Conservation (phyloP, 2,113 vertebrate species). For the Alces alces region DNA sequence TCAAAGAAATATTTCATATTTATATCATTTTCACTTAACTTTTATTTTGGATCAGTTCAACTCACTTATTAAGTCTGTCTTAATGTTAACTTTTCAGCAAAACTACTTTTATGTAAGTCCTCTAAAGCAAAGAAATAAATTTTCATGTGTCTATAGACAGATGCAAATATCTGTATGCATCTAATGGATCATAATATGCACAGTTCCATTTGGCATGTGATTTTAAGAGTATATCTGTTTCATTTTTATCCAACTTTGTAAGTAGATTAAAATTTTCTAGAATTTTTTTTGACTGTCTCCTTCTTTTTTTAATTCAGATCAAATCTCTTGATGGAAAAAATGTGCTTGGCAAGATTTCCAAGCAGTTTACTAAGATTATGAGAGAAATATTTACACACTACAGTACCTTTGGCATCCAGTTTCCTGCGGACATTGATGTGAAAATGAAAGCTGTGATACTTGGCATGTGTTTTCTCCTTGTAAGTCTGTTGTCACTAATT, state of each 20-base stretch:
- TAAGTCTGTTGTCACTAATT: slow-evolving; percentile 78
- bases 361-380: slow-evolving; percentile 91
- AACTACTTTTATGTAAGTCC: background rate
- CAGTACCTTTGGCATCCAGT: slow-evolving; percentile 93
- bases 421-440: slow-evolving; percentile 92
- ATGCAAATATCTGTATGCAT: background rate
- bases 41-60: background rate
- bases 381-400: slow-evolving; percentile 88
- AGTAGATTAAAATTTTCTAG: background rate
- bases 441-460: slow-evolving; percentile 94
- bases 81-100: background rate
- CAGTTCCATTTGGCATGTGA: background rate
- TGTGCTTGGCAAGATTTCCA: slow-evolving; percentile 91
- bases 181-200: background rate
- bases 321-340: slow-evolving; percentile 86
- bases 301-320: slow-evolving; percentile 78
- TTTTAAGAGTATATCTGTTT: background rate
- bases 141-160: background rate
- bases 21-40: background rate
- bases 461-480: slow-evolving; percentile 93
- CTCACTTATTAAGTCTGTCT: background rate
- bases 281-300: background rate
- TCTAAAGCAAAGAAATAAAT: background rate
- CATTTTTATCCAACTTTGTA: background rate
- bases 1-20: background rate